Conservation (phyloP, 1,140 invertebrate genomes). For the Pollicipes pollicipes region DNA sequence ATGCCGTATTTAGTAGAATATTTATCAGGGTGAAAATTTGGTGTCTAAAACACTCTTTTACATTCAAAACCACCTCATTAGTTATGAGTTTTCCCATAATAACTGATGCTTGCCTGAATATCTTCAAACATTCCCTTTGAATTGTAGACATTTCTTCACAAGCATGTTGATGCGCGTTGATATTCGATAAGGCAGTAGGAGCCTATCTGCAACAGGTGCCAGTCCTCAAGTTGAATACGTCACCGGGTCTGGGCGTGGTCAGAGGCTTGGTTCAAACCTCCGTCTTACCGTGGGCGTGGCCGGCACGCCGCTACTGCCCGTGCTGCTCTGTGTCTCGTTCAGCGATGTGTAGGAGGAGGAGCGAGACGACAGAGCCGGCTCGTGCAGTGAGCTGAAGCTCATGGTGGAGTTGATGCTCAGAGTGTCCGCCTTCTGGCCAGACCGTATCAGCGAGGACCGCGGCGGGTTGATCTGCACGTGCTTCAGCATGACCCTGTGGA, state of each 20-base stretch:
- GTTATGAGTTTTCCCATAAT: too few species aligned
- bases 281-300: background rate
- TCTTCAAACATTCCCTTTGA: too few species aligned
- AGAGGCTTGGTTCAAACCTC: too few species aligned
- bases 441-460: constrained; percentile 20
- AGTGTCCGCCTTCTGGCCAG: constrained; percentile 38
- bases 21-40: too few species aligned
- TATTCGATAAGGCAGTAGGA: too few species aligned
- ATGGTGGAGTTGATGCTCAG: constrained; percentile 56
- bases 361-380: constrained; percentile 36
- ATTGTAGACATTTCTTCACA: background rate
- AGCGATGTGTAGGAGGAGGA: constrained; percentile 42
- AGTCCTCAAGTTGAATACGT: too few species aligned
- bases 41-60: too few species aligned
- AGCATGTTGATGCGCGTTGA: background rate
- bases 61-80: too few species aligned
- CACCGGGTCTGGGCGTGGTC: too few species aligned
- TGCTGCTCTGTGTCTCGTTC: constrained; percentile 27
- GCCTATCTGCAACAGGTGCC: too few species aligned
- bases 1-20: too few species aligned
- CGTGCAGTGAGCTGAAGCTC: constrained; percentile 42
- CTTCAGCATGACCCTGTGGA: constrained; percentile 48
- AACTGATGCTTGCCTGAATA: too few species aligned
- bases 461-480: constrained; percentile 74
- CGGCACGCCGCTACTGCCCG: background rate